These are phyloP conservation scores for Gymnopithys bicolor DNA, from an alignment of 2,797 vertebrate species.

Conservation along the genomic window DNA sequence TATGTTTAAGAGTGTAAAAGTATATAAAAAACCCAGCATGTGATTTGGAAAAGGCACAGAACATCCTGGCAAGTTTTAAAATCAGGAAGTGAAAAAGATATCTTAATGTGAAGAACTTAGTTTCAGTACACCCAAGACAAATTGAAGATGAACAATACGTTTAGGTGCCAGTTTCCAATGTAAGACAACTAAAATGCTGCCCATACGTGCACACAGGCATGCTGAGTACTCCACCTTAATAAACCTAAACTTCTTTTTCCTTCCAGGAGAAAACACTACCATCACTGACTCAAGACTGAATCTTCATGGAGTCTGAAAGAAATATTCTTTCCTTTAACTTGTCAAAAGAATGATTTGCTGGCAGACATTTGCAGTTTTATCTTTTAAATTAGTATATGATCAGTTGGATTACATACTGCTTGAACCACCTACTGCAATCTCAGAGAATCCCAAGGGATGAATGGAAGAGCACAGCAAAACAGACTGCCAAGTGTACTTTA, in stretches of 20 bases:
- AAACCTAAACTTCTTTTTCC: neutral
- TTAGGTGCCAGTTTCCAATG: neutral
- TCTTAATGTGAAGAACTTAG: neutral
- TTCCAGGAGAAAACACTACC: neutral
- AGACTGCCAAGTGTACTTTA: neutral
- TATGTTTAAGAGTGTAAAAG: neutral
- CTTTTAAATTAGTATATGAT: neutral
- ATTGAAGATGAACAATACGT: neutral
- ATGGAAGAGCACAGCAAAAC: neutral
- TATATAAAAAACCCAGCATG: neutral
- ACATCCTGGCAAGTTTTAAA: neutral
- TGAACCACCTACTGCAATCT: neutral
- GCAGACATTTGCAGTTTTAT: neutral
- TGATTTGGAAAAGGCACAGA: neutral
- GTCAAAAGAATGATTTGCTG: neutral
- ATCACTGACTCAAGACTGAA: neutral
- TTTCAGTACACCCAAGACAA: neutral
- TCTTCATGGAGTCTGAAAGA: neutral
- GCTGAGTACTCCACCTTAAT: neutral
- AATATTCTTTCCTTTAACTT: neutral
- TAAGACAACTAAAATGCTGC: neutral
- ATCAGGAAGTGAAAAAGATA: neutral
- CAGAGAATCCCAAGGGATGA: neutral
- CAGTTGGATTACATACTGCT: neutral
- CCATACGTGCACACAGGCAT: rapidly evolving